Evolutionary conservation across 2,797 vertebrate species (phyloP).

Genomic region (Chelmon rostratus): DNA sequence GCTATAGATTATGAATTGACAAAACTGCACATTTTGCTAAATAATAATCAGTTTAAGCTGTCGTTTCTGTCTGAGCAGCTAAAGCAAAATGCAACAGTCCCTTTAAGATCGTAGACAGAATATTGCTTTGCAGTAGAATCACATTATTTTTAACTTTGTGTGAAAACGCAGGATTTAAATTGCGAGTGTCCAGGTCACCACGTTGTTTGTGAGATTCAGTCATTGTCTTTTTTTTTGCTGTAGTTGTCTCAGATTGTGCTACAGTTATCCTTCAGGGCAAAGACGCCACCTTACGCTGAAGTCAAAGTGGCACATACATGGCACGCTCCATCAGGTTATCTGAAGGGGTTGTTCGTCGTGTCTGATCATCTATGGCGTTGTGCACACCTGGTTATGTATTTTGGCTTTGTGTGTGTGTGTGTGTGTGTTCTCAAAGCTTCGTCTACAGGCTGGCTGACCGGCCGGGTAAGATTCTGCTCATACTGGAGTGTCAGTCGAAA

Average conservation of each 20-base stretch:
- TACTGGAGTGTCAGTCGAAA: conserved; percentile 66
- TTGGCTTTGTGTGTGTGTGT: conserved; percentile 45
- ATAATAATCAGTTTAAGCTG: background rate
- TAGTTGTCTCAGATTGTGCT: conserved; percentile 22
- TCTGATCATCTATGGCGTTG: conserved; percentile 26
- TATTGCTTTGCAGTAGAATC: background rate
- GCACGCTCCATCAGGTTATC: conserved; percentile 27
- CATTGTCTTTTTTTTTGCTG: conserved; percentile 30
- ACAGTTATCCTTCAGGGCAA: conserved; percentile 41
- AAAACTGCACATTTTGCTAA: background rate
- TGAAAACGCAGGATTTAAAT: background rate
- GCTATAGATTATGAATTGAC: conserved; percentile 19
- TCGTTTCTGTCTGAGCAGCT: conserved; percentile 5
- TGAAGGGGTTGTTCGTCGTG: conserved; percentile 17
- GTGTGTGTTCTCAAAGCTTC: conserved; percentile 56
- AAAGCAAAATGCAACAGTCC: conserved; percentile 1
- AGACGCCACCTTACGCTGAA: conserved; percentile 11
- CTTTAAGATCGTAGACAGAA: background rate
- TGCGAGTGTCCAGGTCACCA: background rate
- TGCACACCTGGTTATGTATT: conserved; percentile 66
- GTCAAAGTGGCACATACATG: conserved; percentile 17
- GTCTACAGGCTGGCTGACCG: conserved; percentile 52
- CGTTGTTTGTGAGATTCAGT: conserved; percentile 28
- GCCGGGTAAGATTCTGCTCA: conserved; percentile 60
- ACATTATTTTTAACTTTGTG: background rate